Conservation (phyloP, 2,888 invertebrate genomes). For the Drosophila kokeensis region DNA sequence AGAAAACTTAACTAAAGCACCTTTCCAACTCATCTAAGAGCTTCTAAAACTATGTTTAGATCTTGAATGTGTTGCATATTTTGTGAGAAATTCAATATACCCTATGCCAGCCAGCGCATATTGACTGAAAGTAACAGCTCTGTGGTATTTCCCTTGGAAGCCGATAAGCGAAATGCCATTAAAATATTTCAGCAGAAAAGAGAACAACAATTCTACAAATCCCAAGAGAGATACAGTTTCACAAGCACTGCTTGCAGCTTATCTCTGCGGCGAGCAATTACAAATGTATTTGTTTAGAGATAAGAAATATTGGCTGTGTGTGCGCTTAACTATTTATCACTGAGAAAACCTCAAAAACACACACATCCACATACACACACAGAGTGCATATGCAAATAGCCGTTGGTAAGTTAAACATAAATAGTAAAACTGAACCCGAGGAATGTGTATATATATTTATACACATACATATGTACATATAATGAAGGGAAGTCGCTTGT, state of each 20-base stretch:
- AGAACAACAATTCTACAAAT: background rate
- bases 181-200: background rate
- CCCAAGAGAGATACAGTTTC: slow-evolving; percentile 18
- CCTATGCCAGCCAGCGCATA: background rate
- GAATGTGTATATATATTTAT: background rate
- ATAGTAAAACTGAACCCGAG: slow-evolving; percentile 13
- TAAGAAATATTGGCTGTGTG: slow-evolving; percentile 15
- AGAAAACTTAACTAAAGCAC: background rate
- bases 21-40: background rate
- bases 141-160: slow-evolving; percentile 29
- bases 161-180: slow-evolving; percentile 20
- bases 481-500: slow-evolving; percentile 28
- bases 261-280: slow-evolving; percentile 30
- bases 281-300: slow-evolving; percentile 26
- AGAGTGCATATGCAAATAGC: slow-evolving; percentile 44
- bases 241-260: slow-evolving; percentile 1
- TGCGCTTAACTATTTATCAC: slow-evolving; percentile 23
- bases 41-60: background rate
- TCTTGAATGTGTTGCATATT: background rate
- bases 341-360: slow-evolving; percentile 16
- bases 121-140: slow-evolving; percentile 17
- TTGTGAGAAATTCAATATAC: background rate
- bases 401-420: slow-evolving; percentile 27
- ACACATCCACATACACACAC: background rate
- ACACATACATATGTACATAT: slow-evolving; percentile 17